Evolutionary conservation across 2,888 invertebrate species (phyloP), one percentile per base, ranked within the genome.

Genomic region (Desoria tigrina): DNA sequence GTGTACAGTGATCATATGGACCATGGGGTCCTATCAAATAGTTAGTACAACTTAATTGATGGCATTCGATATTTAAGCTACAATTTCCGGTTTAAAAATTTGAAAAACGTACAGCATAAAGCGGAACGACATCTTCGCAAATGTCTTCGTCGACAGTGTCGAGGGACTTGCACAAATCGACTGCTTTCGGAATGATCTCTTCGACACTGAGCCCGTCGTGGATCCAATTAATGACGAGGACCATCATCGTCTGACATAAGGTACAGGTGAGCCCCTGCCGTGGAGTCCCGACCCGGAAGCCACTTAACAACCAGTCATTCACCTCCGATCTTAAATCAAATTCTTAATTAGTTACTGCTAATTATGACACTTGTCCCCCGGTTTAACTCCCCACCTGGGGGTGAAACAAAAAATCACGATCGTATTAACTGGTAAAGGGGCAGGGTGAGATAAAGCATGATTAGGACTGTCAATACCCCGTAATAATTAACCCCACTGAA

Each of bases 41-140:
- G n/a, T n/a, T n/a, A n/a, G n/a, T n/a, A n/a, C n/a, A n/a, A n/a
- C n/a, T n/a, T n/a, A n/a, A n/a, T n/a, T n/a, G n/a, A n/a, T n/a
- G n/a, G n/a, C n/a, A n/a, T n/a, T n/a, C n/a, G n/a, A n/a, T n/a
- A n/a, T n/a, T n/a, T n/a, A n/a, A n/a, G n/a, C n/a, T n/a, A n/a
- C n/a, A n/a, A n/a, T n/a, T n/a, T n/a, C n/a, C n/a, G 4, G 4
- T 32, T 7, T 32, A 32, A 32, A 32, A 7, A 32, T 32, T 45
- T 7, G n/a, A n/a, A n/a, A n/a, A n/a, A n/a, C 83, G 80, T 81
- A 88, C 88, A 79, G 84, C 77, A 77, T 88, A 87, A 3, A 85
- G 79, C 32, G 81, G 80, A 7, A 88, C 79, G 24, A 86, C 79
- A 16, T 87, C 87, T 0, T 78, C 75, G 76, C 90, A 90, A 6